These are phyloP conservation scores for Campaea margaritaria DNA, from an alignment of 2,888 invertebrate species.

Conservation along the genomic window DNA sequence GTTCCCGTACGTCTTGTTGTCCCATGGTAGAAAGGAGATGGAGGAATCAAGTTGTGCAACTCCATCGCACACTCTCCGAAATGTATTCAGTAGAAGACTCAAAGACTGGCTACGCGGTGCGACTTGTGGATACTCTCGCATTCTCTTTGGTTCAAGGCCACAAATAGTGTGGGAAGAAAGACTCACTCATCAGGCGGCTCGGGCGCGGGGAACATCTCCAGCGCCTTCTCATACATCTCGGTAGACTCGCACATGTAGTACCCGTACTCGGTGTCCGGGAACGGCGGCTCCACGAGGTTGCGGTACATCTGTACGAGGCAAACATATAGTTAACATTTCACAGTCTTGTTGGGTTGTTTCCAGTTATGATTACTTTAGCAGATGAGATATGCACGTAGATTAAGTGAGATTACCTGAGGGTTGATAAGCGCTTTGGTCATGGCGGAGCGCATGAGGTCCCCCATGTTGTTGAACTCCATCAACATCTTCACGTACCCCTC, in stretches of 20 bases:
- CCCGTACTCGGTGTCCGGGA: conserved; percentile 89
- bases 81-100: no score
- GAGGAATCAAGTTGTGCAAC: no score
- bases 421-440: conserved; percentile 96
- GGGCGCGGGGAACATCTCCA: conserved; percentile 90
- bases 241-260: conserved; percentile 90
- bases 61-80: no score
- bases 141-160: no score
- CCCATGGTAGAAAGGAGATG: no score
- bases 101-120: no score
- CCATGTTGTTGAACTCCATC: conserved; percentile 97
- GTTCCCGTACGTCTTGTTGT: no score
- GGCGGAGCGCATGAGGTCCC: conserved; percentile 96
- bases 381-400: no score
- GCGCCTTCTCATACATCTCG: conserved; percentile 91
- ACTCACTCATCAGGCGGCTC: conserved; percentile 83
- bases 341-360: no score
- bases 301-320: conserved; percentile 87
- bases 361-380: no score
- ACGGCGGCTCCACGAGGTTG: conserved; percentile 87
- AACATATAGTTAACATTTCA: no score
- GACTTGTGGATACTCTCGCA: no score
- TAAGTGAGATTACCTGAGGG: conserved; percentile 88
- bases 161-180: not conserved
- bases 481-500: conserved; percentile 96